Percentiles rank a stretch among this genome's conserved stretches.
Evolutionary conservation across 1,140 invertebrate genomes (phyloP).

Genomic region (Helicoverpa armigera): DNA sequence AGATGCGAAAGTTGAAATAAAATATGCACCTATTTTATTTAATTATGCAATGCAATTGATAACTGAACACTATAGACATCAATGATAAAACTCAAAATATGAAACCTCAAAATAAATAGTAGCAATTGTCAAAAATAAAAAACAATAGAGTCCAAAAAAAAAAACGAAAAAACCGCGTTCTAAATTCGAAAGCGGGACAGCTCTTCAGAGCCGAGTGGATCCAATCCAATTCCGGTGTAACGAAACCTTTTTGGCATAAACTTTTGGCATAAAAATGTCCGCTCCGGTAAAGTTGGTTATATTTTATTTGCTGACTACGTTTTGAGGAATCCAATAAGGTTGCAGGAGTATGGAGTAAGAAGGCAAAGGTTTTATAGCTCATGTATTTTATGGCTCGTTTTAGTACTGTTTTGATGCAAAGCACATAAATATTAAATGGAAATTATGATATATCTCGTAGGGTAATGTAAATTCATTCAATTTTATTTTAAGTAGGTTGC

Average conservation of each 20-base stretch:
- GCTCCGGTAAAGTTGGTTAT: not conserved
- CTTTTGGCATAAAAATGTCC: slow-evolving; percentile 29
- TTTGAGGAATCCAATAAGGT: slow-evolving; percentile 9
- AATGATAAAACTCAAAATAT: too few relatives aligned
- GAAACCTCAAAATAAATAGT: too few relatives aligned
- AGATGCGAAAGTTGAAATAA: too few relatives aligned
- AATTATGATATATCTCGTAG: not conserved
- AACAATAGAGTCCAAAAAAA: too few relatives aligned
- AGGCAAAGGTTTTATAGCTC: slow-evolving; percentile 16
- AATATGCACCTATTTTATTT: too few relatives aligned
- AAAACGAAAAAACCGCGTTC: too few relatives aligned
- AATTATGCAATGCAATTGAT: too few relatives aligned
- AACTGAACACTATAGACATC: too few relatives aligned
- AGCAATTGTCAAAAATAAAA: too few relatives aligned
- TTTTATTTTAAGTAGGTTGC: not conserved
- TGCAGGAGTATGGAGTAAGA: not conserved
- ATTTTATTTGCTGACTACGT: slow-evolving; percentile 19
- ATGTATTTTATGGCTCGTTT: not conserved
- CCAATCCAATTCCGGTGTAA: not conserved
- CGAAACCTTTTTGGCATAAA: slow-evolving; percentile 1
- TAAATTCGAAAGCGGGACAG: not conserved
- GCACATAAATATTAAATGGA: not conserved
- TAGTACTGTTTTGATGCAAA: not conserved
- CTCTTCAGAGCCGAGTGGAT: not conserved
- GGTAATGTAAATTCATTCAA: too few relatives aligned